Percentiles rank a stretch among this genome's conserved stretches.
These are phyloP conservation scores for Poeciliopsis retropinna DNA, from an alignment of 2,113 vertebrate species.

Conservation along the genomic window DNA sequence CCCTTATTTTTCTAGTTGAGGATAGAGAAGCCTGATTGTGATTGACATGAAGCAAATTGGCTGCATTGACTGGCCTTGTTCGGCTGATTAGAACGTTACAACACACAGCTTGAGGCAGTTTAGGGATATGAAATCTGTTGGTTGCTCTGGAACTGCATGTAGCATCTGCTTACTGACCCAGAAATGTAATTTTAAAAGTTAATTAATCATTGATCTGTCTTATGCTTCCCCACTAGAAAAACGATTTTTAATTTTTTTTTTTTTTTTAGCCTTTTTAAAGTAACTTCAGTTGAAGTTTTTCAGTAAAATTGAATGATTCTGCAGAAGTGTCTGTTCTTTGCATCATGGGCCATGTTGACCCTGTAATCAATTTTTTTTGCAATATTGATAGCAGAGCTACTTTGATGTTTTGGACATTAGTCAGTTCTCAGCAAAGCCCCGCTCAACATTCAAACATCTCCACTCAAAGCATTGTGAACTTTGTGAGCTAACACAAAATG, in stretches of 20 bases:
- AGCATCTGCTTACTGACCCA: background rate
- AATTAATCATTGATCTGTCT: constrained; percentile 24
- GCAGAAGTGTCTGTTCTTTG: background rate
- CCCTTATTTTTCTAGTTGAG: background rate
- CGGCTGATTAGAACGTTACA: background rate
- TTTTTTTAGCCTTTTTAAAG: background rate
- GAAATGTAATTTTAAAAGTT: constrained; percentile 20
- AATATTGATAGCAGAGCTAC: background rate
- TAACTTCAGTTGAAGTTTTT: background rate
- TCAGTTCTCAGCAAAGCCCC: background rate
- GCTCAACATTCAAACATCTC: background rate
- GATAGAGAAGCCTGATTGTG: background rate
- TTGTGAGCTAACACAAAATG: no score
- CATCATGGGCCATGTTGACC: background rate
- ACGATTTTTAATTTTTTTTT: background rate
- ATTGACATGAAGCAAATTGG: background rate
- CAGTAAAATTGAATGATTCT: background rate
- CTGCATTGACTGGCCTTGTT: background rate
- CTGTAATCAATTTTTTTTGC: background rate
- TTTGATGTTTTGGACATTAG: background rate
- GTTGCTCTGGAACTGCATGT: background rate
- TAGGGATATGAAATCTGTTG: background rate
- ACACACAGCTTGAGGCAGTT: background rate
- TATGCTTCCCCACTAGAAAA: background rate
- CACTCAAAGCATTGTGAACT: background rate